Evolutionary conservation across 1,140 invertebrate genomes (phyloP), one percentile per base, ranked within the genome.

Genomic region (Trinorchestia longiramus): DNA sequence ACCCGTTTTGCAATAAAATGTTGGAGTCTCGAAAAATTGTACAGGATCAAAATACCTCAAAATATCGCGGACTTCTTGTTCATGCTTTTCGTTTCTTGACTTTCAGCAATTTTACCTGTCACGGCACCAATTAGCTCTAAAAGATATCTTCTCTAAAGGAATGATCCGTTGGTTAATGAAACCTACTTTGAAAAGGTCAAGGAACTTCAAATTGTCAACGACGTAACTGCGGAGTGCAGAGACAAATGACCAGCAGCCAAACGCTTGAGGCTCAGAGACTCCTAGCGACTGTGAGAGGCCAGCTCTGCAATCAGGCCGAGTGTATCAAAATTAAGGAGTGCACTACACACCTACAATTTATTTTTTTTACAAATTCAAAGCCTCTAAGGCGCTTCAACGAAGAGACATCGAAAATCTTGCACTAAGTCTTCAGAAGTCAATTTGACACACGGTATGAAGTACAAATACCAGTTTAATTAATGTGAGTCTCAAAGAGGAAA

Each of bases 171-270:
- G 43, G 88, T 41, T 91, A 91, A 91, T 91, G 88, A 41, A 91
- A 36, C 88, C 88, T 91, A 42, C 43, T 44, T 42, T 42, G 88
- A 91, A 91, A 91, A 91, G 88, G 88, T 91, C 88, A 91, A 43
- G 88, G 88, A 91, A 91, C 88, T 44, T 42, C 19, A 42, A 91
- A 91, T 91, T 17, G 43, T 44, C 43, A 91, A 42, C 88, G 43
- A 91, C 43, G 43, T 77, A 28, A 77, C 62, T 77, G 62, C 62
- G 3, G 1, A 36, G 62, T 36, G 62, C 15, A 15, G 62, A 36
- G 62, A 77, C 62, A 1, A 19, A 77, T 11, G 28, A 36, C 62
- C 62, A 15, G 62, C 62, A 77, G 62, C 62, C 19, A 19, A 53
- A 8, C 47, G 47, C 47, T 53, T 6, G 6, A 19, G 47, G 62